phyloP scores from a whole-genome alignment of 2,797 vertebrate species.

The Gadopsis bispinosus region DNA sequence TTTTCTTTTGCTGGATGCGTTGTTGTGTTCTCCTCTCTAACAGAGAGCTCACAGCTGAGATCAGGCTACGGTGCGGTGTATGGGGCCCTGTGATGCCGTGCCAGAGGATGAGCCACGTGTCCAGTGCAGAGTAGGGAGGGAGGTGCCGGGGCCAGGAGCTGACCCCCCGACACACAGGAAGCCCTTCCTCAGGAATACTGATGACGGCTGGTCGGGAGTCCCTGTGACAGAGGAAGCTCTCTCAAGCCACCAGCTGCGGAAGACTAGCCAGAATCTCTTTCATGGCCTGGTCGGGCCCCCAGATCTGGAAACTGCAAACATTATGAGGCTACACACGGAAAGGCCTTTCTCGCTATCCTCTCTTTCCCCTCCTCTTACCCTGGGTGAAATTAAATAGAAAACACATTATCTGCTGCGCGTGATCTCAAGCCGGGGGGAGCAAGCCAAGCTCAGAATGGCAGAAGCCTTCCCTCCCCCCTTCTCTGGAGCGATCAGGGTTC shows the following conservation, averaged over 20 bases:
- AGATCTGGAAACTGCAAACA: constrained; percentile 71
- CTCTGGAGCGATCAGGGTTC: constrained; percentile 53
- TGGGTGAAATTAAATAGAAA: constrained; percentile 76
- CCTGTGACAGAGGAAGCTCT: constrained; percentile 84
- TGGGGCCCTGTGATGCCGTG: constrained; percentile 76
- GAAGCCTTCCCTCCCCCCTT: constrained; percentile 28
- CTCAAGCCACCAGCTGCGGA: constrained; percentile 86
- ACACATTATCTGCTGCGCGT: constrained; percentile 72
- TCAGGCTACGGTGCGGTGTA: constrained; percentile 57
- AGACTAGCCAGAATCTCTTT: constrained; percentile 84
- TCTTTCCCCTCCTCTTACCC: constrained; percentile 49
- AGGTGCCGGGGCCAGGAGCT: constrained; percentile 55
- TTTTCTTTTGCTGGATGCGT: constrained; percentile 50
- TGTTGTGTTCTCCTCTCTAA: constrained; percentile 47
- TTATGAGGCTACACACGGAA: constrained; percentile 78
- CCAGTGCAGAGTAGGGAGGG: constrained; percentile 52
- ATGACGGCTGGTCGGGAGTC: constrained; percentile 79
- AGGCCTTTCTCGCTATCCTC: constrained; percentile 58
- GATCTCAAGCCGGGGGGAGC: constrained; percentile 52
- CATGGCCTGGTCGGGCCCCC: constrained; percentile 73
- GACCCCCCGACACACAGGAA: constrained; percentile 82
- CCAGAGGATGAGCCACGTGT: constrained; percentile 82
- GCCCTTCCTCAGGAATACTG: constrained; percentile 85
- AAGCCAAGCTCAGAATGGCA: constrained; percentile 45
- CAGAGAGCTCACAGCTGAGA: constrained; percentile 61